These are phyloP conservation scores for Rhyacophila evoluta DNA, from an alignment of 2,888 invertebrate genomes.

Conservation along the genomic window DNA sequence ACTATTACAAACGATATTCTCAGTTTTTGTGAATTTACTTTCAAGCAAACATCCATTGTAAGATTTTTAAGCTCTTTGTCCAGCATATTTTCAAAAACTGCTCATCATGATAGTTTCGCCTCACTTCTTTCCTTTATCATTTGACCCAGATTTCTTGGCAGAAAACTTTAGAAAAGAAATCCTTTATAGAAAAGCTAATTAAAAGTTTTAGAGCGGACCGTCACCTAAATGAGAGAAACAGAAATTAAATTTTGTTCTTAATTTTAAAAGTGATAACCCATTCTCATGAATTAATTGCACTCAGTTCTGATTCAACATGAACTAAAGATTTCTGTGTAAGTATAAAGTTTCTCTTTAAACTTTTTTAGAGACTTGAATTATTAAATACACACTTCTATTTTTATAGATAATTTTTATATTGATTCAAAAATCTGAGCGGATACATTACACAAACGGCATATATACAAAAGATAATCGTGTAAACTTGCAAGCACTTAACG, in stretches of 20 bases:
- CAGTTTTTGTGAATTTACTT: background rate
- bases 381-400: no score
- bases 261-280: background rate
- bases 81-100: background rate
- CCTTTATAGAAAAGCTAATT: conserved; percentile 8
- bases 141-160: background rate
- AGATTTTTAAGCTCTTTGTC: background rate
- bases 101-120: conserved; percentile 4
- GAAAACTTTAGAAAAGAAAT: background rate
- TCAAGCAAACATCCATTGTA: background rate
- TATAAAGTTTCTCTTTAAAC: no score
- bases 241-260: background rate
- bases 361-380: no score
- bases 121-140: background rate
- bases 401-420: no score
- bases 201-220: background rate
- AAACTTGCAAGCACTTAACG: no score
- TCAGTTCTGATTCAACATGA: background rate
- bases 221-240: conserved; percentile 5
- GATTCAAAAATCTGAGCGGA: no score
- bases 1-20: background rate
- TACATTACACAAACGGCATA: no score
- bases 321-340: no score
- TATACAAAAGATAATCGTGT: no score
- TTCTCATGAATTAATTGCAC: background rate